Base-by-base conservation (phyloP, 1,140 invertebrate genomes). In the Psix sp. region DNA sequence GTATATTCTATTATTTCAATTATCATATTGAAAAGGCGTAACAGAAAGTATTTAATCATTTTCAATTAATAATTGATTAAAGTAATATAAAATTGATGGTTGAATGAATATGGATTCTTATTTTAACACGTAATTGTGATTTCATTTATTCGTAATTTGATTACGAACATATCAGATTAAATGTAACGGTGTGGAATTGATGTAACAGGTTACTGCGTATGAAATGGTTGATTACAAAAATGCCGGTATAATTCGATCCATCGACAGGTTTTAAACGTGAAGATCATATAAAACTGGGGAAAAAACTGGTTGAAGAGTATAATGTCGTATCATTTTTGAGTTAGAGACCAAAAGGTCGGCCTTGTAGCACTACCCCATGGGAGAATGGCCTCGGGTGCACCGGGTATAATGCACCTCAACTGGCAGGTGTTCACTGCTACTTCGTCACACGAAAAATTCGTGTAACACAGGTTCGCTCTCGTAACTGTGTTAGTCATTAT, bases 391-490 rank as follows among this genome's bases (percentile, higher is more conserved):
- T 60, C 48, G 49, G 48, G 45, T 59, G 76, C 60, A 72, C 15
- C 40, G 51, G 54, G 42, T 59, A 81, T 79, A 81, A 79, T 77
- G 75, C 78, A 62, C 56, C 51, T 71, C 62, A 48, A 54, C 36
- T 65, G 70, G 74, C 78, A 79, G 78, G 77, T 81, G 80, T 62
- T 77, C 46, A 40, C 67, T 43, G 60, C 36, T 60, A 38, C 46
- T 42, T 66, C 51, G 63, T 67, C 63, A 39, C 63, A 67, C 63
- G 46, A 49, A 70, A 70, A 70, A 65, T 67, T 60, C 56, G 56
- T 70, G 56, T 70, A 70, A 70, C 31, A 49, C 40, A 60, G 38
- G 65, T 67, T 57, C 36, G 43, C 36, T 51, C 39, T 31, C 16
- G 65, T 46, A 59, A 52, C 46, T 68, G 38, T 51, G 52, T 51